phyloP scores from a whole-genome alignment of 1,140 invertebrate genomes.

The Eumaeus atala region DNA sequence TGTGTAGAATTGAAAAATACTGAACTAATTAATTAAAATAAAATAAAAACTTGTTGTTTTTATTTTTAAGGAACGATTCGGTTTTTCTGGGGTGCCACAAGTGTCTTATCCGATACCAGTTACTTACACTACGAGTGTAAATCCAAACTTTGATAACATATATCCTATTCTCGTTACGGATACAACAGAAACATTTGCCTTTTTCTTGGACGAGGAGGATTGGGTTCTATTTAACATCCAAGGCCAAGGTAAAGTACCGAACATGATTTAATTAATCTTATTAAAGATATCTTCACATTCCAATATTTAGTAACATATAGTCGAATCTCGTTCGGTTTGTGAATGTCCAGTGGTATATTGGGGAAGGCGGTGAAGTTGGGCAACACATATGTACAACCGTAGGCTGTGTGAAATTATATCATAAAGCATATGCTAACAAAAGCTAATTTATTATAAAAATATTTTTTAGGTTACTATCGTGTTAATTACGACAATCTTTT shows the following conservation, averaged over 20 bases:
- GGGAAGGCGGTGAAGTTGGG: no score
- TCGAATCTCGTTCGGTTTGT: no score
- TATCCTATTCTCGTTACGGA: conserved; percentile 31
- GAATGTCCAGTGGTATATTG: no score
- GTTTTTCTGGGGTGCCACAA: conserved; percentile 25
- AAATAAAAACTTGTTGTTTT: no score
- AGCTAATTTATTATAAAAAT: no score
- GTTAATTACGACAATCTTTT: conserved; percentile 77
- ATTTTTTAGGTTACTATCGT: conserved; percentile 76
- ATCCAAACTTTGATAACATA: conserved; percentile 43
- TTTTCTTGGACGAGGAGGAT: conserved; percentile 53
- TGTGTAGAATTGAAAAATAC: no score
- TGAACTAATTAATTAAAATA: no score
- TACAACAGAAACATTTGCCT: conserved; percentile 28
- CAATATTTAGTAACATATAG: background rate
- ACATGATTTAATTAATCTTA: conserved; percentile 4
- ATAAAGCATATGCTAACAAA: no score
- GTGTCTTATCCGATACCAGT: conserved; percentile 40
- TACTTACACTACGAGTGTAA: conserved; percentile 42
- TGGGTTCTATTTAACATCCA: conserved; percentile 81
- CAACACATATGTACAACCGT: no score
- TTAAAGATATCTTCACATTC: background rate
- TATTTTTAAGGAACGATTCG: conserved; percentile 46
- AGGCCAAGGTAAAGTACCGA: conserved; percentile 71
- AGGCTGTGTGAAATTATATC: no score